These are phyloP conservation scores for Todus mexicanus DNA, from an alignment of 2,797 vertebrate genomes.

Conservation along the genomic window DNA sequence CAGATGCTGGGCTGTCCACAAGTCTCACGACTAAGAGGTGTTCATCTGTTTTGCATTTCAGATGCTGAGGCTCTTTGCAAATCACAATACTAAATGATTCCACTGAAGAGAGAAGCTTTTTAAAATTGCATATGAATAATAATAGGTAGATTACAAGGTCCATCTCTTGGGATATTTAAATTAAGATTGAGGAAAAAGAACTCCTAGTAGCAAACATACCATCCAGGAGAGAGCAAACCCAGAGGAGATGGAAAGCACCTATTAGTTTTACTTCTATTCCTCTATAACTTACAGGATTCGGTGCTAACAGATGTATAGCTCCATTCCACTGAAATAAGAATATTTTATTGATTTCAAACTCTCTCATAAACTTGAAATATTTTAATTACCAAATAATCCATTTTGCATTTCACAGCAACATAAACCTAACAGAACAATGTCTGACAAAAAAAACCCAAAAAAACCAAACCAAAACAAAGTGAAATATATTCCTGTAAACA, in stretches of 20 bases:
- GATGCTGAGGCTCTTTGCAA: background rate
- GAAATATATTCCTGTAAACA: background rate
- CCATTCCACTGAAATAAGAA: background rate
- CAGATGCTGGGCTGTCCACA: background rate
- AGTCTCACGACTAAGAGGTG: background rate
- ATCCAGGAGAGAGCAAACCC: background rate
- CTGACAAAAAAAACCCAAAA: background rate
- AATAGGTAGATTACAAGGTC: background rate
- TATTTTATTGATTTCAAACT: conserved; percentile 16
- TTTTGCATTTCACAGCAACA: conserved; percentile 15
- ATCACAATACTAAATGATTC: background rate
- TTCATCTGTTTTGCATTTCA: background rate
- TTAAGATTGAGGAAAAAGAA: background rate
- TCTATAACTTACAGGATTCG: background rate
- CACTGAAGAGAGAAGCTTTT: background rate
- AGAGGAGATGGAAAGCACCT: background rate
- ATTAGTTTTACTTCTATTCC: background rate
- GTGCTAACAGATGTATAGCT: background rate
- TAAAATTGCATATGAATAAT: background rate
- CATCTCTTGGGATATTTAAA: background rate
- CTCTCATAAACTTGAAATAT: conserved; percentile 39
- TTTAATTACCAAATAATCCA: conserved; percentile 49
- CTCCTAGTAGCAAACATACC: background rate
- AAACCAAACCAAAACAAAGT: background rate
- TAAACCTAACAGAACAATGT: background rate